Evolutionary conservation across 2,113 vertebrate species (phyloP), one percentile per base, ranked within the genome.

Genomic region (Chroicocephalus ridibundus): DNA sequence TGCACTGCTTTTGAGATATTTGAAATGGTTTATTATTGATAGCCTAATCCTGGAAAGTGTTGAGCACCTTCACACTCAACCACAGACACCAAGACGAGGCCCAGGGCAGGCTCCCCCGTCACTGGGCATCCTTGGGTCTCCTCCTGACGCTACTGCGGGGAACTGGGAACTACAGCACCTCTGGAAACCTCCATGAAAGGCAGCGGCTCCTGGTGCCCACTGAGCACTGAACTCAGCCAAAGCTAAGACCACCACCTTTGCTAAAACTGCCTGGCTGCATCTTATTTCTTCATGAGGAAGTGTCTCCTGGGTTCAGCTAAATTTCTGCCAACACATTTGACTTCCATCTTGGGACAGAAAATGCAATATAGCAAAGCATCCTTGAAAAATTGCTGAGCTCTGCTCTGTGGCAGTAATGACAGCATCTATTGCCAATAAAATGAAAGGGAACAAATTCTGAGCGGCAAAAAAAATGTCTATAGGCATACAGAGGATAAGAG

Each of bases 21-120:
- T 94, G 52, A 96, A 97, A 89, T 86, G 92, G 94, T 94, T 91
- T 92, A 95, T 97, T 96, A 95, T 93, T 95, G 96, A 96, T 97
- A 97, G 98, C 94, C 91, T 51, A 54, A 85, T 77, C 82, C 72
- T 93, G 72, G 62, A 70, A 70, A 52, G 82, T 81, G 81, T 84
- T 9, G 34, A 76, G 88, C 66, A 86, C 66, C 88, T 88, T 85
- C 66, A 65, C 22, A 19, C 57, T 71, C 77, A 20, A 51, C 57
- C 54, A 31, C 9, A 38, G 49, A 72, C 42, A 10, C 20, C 0
- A 14, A 93, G 69, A 61, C 38, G 26, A 90, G 61, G 52, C n/a
- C 54, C 77, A 58, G 27, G 2, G 31, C 78, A 62, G 58, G 72
- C 51, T 92, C 27, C 20, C 15, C 15, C 5, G 38, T 21, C 44